Evolutionary conservation across 2,888 invertebrate genomes (phyloP).

Genomic region (Caenorhabditis angaria): DNA sequence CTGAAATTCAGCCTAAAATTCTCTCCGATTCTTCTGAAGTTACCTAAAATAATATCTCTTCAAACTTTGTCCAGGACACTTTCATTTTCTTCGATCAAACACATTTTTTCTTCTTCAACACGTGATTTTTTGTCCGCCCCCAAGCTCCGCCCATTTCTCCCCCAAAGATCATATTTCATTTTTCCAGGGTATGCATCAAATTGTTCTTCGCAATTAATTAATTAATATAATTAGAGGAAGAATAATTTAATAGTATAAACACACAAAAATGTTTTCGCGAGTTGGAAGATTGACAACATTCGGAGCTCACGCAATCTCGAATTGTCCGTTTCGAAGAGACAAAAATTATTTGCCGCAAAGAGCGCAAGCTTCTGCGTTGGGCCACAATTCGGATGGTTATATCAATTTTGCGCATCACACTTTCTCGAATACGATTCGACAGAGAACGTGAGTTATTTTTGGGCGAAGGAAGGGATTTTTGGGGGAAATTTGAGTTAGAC

Average conservation of each 20-base stretch:
- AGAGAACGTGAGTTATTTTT: conserved; percentile 26
- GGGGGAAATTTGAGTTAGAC: no score
- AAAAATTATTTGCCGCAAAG: conserved; percentile 31
- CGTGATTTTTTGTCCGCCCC: neutral
- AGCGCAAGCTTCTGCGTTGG: neutral
- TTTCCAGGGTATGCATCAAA: conserved; percentile 5
- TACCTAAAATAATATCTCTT: neutral
- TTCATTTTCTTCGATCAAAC: neutral
- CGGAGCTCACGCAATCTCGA: conserved; percentile 40
- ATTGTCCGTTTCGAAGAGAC: conserved; percentile 38
- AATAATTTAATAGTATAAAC: neutral
- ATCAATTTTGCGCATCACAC: conserved; percentile 23
- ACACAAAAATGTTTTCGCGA: conserved; percentile 36
- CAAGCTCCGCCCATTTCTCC: neutral
- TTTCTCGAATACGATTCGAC: conserved; percentile 34
- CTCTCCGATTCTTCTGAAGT: no score
- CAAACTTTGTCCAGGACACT: neutral
- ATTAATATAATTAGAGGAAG: neutral
- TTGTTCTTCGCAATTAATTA: neutral
- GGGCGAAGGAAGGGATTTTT: no score
- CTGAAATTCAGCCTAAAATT: no score
- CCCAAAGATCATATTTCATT: neutral
- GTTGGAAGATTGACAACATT: conserved; percentile 45
- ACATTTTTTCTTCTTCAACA: neutral
- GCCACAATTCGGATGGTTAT: neutral